phyloP scores from a whole-genome alignment of 2,113 vertebrate genomes.

The Osmerus mordax region DNA sequence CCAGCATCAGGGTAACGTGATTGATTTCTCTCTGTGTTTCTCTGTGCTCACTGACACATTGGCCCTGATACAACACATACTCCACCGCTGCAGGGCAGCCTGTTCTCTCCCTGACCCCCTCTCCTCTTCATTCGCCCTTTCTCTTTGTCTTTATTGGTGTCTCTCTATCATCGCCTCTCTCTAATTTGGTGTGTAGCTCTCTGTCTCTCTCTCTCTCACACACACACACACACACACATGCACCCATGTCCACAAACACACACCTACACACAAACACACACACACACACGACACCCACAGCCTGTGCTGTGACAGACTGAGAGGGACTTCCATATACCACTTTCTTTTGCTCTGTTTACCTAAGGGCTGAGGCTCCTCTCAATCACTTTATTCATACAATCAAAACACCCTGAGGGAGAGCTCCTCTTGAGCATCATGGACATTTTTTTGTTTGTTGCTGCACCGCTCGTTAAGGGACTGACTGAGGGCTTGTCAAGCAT shows the following conservation, averaged over 20 bases:
- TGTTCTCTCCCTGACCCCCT: background rate
- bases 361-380: background rate
- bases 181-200: background rate
- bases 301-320: background rate
- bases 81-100: constrained; percentile 27
- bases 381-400: constrained; percentile 26
- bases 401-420: constrained; percentile 23
- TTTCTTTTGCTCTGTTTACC: background rate
- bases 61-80: constrained; percentile 46
- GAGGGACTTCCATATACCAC: background rate
- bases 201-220: background rate
- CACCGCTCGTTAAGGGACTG: constrained; percentile 23
- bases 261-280: background rate
- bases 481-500: constrained; percentile 40
- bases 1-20: constrained; percentile 17
- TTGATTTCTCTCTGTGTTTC: constrained; percentile 32
- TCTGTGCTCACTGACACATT: constrained; percentile 51
- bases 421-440: constrained; percentile 29
- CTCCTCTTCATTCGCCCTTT: background rate
- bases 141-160: background rate
- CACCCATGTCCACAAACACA: background rate
- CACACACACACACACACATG: background rate
- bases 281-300: background rate
- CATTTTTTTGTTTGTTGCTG: background rate
- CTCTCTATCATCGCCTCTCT: background rate